Evolutionary conservation across 2,113 vertebrate genomes (phyloP), one percentile per base, ranked within the genome.

Genomic region (Charadrius vociferus): DNA sequence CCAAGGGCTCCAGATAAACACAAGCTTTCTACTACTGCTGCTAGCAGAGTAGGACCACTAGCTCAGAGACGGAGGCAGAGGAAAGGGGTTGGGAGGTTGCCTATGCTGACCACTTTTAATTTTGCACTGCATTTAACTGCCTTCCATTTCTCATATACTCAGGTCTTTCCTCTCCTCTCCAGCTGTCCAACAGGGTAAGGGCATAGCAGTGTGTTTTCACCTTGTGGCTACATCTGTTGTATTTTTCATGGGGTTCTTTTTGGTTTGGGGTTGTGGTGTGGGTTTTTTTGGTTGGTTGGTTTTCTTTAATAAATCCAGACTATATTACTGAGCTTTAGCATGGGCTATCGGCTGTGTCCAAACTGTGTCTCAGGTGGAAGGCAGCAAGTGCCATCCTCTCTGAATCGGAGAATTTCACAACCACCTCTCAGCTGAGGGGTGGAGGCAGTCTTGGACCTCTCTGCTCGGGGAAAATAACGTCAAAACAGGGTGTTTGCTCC

Each of bases 351-450:
- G 32, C 37, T 61, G 11, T 74, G 22, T 22, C n/a, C 52, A 81
- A 43, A 3, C 4, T 2, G 4, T 13, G 23, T 67, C 70, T 82
- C 43, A 14, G 17, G 37, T 32, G 41, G 55, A 67, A 91, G 22
- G 26, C 27, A 77, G 18, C 8, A 52, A 39, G 10, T 50, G 9
- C 9, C 27, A 91, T 12, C 53, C 45, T 78, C 37, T 70, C 68
- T 39, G 9, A 81, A 78, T 14, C 22, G 32, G 45, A 16, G 52
- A 24, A 53, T 41, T 77, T 72, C 63, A 24, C 32, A n/a, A 53
- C 9, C 10, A 41, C 6, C n/a, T 41, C 4, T 32, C 22, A 0
- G 0, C 21, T 66, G 39, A 81, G 23, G 4, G 18, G 3, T 49
- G 2, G 30, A 68, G 34, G 8, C 37, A 73, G 8, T 16, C 34